phyloP scores from a whole-genome alignment of 1,140 invertebrate genomes.

The Hylyphantes graminicola region DNA sequence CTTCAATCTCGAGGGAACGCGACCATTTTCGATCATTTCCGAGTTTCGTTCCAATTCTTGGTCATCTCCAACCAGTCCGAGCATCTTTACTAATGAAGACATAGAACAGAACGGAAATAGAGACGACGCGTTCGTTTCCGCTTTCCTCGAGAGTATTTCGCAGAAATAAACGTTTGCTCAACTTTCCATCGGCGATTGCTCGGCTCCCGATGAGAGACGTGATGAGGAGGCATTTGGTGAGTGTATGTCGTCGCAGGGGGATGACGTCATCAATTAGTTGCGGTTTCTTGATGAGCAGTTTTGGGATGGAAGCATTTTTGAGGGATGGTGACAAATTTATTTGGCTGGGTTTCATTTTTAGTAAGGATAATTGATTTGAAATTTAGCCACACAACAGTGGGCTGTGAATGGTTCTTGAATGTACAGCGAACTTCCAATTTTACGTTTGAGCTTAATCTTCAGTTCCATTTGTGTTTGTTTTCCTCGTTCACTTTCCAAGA shows the following conservation, averaged over 20 bases:
- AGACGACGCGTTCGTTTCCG: constrained; percentile 35
- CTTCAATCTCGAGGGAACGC: too few relatives aligned
- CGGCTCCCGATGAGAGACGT: background rate
- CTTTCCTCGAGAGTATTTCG: constrained; percentile 39
- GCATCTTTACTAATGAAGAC: too few relatives aligned
- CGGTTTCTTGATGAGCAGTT: constrained; percentile 29
- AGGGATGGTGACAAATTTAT: constrained; percentile 37
- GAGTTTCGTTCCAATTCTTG: too few relatives aligned
- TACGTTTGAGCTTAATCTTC: too few relatives aligned
- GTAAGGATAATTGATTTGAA: too few relatives aligned
- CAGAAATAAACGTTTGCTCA: constrained; percentile 50
- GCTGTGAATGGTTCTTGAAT: too few relatives aligned
- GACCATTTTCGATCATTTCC: too few relatives aligned
- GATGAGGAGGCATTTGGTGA: constrained; percentile 11
- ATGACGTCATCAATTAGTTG: constrained; percentile 52
- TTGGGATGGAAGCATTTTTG: constrained; percentile 11
- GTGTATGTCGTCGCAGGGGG: constrained; percentile 6
- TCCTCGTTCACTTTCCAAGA: too few relatives aligned
- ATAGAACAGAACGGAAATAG: constrained; percentile 36
- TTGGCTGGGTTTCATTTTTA: background rate
- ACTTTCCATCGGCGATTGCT: constrained; percentile 1
- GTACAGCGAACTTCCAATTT: too few relatives aligned
- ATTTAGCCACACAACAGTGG: too few relatives aligned
- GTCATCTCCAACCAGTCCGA: too few relatives aligned
- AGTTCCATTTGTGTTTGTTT: too few relatives aligned